phyloP scores from a whole-genome alignment of 2,888 invertebrate species.

The Nudaria mundana region DNA sequence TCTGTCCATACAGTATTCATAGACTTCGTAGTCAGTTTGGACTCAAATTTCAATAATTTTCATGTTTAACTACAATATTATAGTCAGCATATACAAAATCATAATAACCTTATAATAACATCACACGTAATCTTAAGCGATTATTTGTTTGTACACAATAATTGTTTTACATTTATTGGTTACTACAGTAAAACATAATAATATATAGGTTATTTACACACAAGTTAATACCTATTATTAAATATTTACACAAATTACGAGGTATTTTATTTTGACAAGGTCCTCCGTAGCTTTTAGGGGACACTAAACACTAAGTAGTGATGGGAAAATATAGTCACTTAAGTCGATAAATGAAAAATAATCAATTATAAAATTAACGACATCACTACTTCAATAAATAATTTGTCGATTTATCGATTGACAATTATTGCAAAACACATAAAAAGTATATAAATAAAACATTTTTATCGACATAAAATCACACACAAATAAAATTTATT shows the following conservation, averaged over 20 bases:
- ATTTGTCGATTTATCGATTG: not conserved
- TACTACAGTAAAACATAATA: conserved; percentile 28
- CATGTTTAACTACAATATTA: conserved; percentile 32
- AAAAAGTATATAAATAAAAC: conserved; percentile 4
- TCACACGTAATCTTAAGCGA: conserved; percentile 45
- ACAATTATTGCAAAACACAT: not conserved
- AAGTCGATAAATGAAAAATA: not conserved
- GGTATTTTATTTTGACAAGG: conserved; percentile 13
- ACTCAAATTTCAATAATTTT: conserved; percentile 27
- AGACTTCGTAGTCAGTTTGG: conserved; percentile 36
- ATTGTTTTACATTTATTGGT: conserved; percentile 25
- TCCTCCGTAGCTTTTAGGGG: too few species aligned
- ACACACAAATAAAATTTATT: not conserved
- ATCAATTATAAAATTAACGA: not conserved
- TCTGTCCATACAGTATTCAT: conserved; percentile 50
- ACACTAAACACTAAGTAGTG: conserved; percentile 1
- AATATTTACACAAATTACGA: conserved; percentile 31
- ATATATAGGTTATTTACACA: too few species aligned
- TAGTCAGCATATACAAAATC: conserved; percentile 35
- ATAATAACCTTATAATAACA: conserved; percentile 39
- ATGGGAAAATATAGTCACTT: not conserved
- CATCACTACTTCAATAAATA: not conserved
- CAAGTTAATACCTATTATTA: too few species aligned
- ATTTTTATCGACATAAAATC: conserved; percentile 1
- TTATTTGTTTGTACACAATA: conserved; percentile 29